phyloP scores from a whole-genome alignment of 2,888 invertebrate species.

The Anorthoa munda region DNA sequence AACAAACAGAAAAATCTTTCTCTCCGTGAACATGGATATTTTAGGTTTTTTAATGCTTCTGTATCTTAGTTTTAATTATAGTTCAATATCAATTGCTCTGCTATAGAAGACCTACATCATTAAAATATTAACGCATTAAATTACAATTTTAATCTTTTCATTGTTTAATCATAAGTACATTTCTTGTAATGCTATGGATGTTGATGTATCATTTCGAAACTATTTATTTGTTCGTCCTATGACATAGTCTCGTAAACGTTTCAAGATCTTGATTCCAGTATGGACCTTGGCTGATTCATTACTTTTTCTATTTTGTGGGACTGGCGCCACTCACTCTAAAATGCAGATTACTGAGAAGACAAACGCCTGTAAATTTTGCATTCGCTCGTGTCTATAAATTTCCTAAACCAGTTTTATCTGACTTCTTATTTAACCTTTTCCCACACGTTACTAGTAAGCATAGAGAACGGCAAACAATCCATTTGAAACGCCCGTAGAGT shows the following conservation, averaged over 20 bases:
- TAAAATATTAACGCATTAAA: conserved; percentile 15
- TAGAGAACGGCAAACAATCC: conserved; percentile 49
- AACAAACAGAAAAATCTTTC: no score
- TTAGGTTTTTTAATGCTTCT: neutral
- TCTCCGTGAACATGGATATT: no score
- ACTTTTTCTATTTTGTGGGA: conserved; percentile 9
- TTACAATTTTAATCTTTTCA: neutral
- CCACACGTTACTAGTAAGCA: conserved; percentile 53
- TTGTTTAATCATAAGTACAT: neutral
- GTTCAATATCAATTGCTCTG: conserved; percentile 18
- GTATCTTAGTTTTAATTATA: neutral
- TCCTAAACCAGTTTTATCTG: conserved; percentile 49
- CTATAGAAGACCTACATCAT: neutral
- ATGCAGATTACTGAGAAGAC: conserved; percentile 24
- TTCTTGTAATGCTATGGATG: neutral
- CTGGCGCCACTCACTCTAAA: neutral
- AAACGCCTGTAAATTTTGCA: conserved; percentile 28
- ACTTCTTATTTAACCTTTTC: conserved; percentile 57
- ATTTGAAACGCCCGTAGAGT: conserved; percentile 54
- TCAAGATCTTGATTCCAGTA: neutral
- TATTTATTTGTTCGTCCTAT: neutral
- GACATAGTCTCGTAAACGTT: neutral
- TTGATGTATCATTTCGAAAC: no score
- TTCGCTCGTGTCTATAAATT: conserved; percentile 46
- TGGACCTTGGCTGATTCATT: neutral